phyloP scores from a whole-genome alignment of 2,113 vertebrate species.

The Nesoenas mayeri region DNA sequence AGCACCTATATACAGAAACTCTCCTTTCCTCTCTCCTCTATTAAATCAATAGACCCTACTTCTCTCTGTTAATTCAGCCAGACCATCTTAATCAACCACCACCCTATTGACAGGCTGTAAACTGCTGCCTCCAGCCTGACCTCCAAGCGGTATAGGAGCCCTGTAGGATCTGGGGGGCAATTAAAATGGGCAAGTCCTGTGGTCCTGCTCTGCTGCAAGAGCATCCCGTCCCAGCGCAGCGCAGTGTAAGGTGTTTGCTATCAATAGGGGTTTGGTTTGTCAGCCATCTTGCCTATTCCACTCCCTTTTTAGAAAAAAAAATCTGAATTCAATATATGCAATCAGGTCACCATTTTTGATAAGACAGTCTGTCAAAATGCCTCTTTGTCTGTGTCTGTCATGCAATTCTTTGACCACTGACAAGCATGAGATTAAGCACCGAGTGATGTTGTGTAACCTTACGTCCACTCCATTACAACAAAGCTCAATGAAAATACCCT shows the following conservation, averaged over 20 bases:
- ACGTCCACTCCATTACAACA: not conserved
- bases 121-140: not conserved
- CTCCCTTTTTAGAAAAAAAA: not conserved
- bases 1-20: not conserved
- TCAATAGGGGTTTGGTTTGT: not conserved
- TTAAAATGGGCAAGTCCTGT: not conserved
- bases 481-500: not conserved
- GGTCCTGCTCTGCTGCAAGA: not conserved
- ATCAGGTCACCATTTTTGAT: not conserved
- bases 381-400: not conserved
- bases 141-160: not conserved
- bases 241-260: not conserved
- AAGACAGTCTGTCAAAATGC: not conserved
- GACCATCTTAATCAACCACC: not conserved
- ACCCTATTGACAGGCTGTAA: not conserved
- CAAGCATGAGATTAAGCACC: not conserved
- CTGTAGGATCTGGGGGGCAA: not conserved
- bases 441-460: conserved; percentile 10
- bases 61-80: not conserved
- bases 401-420: not conserved
- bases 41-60: not conserved
- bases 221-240: too few relatives aligned
- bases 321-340: not conserved
- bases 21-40: not conserved
- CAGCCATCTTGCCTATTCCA: not conserved